These are phyloP conservation scores for Tylochromis polylepis DNA, from an alignment of 2,113 vertebrate genomes.

Conservation along the genomic window DNA sequence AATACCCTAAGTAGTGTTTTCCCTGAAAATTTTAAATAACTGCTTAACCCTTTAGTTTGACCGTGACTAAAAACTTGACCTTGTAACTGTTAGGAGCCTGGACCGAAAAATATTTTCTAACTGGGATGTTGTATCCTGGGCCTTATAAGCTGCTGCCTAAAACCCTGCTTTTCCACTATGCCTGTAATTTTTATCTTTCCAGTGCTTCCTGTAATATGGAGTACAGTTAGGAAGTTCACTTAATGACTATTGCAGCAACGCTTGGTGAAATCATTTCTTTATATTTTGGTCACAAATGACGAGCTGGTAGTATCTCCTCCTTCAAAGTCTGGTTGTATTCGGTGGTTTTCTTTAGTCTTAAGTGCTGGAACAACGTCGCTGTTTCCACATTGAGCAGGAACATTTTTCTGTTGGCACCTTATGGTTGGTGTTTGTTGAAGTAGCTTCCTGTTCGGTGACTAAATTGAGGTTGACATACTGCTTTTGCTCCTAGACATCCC, in stretches of 20 bases:
- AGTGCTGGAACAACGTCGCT: not conserved
- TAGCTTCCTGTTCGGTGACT: not conserved
- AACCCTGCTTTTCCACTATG: not conserved
- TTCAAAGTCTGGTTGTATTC: not conserved
- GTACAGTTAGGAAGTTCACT: not conserved
- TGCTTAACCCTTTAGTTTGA: not conserved
- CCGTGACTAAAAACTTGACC: not conserved
- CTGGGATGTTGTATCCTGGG: not conserved
- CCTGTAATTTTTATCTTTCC: not conserved
- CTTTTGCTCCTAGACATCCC: not conserved
- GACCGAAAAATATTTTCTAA: rapidly evolving
- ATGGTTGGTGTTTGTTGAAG: not conserved
- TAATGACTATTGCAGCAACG: not conserved
- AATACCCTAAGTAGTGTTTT: not conserved
- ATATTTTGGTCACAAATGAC: not conserved
- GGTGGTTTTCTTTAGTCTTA: not conserved
- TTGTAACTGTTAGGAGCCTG: not conserved
- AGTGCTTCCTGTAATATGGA: not conserved
- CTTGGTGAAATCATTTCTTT: not conserved
- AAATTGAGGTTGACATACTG: not conserved
- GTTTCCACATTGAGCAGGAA: not conserved
- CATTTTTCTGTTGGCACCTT: not conserved
- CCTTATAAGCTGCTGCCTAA: not conserved
- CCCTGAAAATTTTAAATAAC: not conserved
- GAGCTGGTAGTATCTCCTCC: not conserved